phyloP scores from a whole-genome alignment of 2,888 invertebrate genomes.

The Brachyopa scutellaris region DNA sequence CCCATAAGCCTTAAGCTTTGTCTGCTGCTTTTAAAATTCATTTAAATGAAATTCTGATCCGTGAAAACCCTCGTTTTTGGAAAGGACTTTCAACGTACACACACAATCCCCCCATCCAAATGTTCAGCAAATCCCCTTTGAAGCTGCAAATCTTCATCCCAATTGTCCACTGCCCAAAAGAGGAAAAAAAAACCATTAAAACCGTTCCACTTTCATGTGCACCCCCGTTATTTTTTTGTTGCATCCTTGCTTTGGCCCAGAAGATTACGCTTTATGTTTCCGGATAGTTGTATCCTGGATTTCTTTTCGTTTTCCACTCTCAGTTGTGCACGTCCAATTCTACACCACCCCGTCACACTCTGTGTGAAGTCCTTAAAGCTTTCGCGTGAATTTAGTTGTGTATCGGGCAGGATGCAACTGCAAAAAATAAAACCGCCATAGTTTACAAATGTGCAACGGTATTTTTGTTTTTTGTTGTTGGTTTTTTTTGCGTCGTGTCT shows the following conservation, averaged over 20 bases:
- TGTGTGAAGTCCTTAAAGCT: constrained; percentile 65
- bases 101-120: constrained; percentile 44
- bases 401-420: constrained; percentile 31
- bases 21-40: too few species aligned
- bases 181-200: constrained; percentile 3
- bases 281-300: constrained; percentile 72
- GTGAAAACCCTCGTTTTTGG: too few species aligned
- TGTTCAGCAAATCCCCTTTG: constrained; percentile 33
- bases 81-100: too few species aligned
- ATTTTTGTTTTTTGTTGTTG: constrained; percentile 34
- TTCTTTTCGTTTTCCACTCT: constrained; percentile 71
- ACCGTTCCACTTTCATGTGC: constrained; percentile 46
- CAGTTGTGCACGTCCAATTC: constrained; percentile 34
- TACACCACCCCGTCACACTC: constrained; percentile 5
- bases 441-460: constrained; percentile 67
- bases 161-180: constrained; percentile 40
- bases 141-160: constrained; percentile 24
- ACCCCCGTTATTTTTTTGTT: too few species aligned
- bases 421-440: constrained; percentile 45
- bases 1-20: too few species aligned
- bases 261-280: constrained; percentile 77
- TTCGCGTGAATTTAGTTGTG: constrained; percentile 60
- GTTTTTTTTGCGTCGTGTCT: constrained; percentile 9
- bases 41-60: too few species aligned
- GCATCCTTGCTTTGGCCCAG: constrained; percentile 70